Conservation (phyloP, 2,797 vertebrate genomes). For the Schizopygopsis malacanthus region DNA sequence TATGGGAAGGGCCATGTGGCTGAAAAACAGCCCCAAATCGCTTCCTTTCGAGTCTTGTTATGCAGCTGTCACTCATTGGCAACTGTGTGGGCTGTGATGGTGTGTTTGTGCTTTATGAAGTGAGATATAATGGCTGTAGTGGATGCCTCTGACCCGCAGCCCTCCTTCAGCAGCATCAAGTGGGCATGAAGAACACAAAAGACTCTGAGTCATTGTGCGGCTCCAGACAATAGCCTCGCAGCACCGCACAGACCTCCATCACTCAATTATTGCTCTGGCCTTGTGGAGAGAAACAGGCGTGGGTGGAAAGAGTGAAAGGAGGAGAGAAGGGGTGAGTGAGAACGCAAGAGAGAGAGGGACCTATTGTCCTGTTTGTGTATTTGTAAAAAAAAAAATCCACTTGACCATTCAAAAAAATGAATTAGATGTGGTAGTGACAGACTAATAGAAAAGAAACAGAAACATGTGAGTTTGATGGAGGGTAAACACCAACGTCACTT, state of each 20-base stretch:
- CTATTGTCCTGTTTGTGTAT: slow-evolving; percentile 36
- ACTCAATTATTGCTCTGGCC: slow-evolving; percentile 53
- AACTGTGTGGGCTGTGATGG: slow-evolving; percentile 57
- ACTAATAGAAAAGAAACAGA: slow-evolving; percentile 49
- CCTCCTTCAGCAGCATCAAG: slow-evolving; percentile 46
- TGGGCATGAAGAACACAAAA: slow-evolving; percentile 56
- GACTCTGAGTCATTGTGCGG: slow-evolving; percentile 50
- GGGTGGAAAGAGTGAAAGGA: slow-evolving; percentile 54
- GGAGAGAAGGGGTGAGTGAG: slow-evolving; percentile 28
- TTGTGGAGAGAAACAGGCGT: slow-evolving; percentile 33
- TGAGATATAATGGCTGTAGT: slow-evolving; percentile 61
- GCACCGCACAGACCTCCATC: slow-evolving; percentile 40
- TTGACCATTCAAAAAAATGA: slow-evolving; percentile 55
- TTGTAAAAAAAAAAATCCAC: slow-evolving; percentile 27
- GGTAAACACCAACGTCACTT: not conserved
- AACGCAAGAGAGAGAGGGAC: not conserved
- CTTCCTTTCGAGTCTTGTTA: slow-evolving; percentile 57
- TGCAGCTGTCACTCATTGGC: slow-evolving; percentile 63
- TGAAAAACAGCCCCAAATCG: slow-evolving; percentile 64
- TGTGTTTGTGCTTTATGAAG: slow-evolving; percentile 65
- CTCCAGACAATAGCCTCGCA: slow-evolving; percentile 62
- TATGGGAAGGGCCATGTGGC: slow-evolving; percentile 58
- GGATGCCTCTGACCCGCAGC: slow-evolving; percentile 54
- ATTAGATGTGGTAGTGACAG: slow-evolving; percentile 54
- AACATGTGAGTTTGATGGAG: slow-evolving; percentile 17